A percentile compares a stretch with the other conserved stretches of the same genome.
Evolutionary conservation across 2,797 vertebrate genomes (phyloP).

Genomic region (Cuniculus paca): DNA sequence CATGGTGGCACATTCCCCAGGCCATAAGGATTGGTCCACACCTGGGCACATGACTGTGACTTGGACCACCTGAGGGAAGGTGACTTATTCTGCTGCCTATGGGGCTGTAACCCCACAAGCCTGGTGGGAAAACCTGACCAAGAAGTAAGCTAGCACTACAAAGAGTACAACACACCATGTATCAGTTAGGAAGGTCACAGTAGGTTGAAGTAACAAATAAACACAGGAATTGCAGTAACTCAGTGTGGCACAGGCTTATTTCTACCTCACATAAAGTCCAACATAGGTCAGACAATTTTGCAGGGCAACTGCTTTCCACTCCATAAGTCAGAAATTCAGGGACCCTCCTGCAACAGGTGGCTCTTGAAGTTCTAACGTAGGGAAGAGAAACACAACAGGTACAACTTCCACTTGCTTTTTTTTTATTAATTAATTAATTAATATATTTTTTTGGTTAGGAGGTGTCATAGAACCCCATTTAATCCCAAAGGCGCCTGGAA

Average conservation of each 20-base stretch:
- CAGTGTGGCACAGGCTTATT: not conserved
- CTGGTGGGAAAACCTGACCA: not conserved
- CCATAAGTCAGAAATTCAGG: not conserved
- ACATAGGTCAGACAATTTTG: rapidly evolving
- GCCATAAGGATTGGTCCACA: not conserved
- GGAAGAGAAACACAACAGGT: not conserved
- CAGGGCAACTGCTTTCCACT: no score
- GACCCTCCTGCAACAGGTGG: not conserved
- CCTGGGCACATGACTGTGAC: not conserved
- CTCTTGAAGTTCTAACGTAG: not conserved
- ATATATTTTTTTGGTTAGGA: no score
- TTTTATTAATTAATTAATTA: no score
- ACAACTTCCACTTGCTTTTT: not conserved
- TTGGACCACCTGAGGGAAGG: not conserved
- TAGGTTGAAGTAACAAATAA: not conserved
- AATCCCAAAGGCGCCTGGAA: not conserved
- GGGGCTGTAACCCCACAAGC: not conserved
- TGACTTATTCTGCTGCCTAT: not conserved
- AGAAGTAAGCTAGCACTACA: not conserved
- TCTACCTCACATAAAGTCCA: not conserved
- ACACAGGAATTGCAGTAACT: not conserved
- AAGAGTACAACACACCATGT: not conserved
- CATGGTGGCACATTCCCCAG: not conserved
- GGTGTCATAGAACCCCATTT: not conserved
- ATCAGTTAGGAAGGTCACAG: not conserved